Conservation (phyloP, 1,140 invertebrate species). For the Ceratina calcarata region DNA sequence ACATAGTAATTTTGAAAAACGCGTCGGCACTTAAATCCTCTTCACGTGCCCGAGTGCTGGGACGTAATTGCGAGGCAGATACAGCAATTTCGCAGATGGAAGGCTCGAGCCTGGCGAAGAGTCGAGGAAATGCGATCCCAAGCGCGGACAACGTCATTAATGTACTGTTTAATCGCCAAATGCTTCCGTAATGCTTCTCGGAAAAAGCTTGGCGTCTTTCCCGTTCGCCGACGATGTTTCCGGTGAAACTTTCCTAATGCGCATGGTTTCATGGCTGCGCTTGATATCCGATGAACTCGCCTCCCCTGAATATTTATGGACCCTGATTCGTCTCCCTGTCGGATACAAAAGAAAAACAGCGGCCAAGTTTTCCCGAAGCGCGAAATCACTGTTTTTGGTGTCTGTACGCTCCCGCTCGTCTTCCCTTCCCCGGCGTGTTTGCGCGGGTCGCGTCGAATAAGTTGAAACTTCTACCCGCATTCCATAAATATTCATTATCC, state of each 20-base stretch:
- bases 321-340: too few relatives aligned
- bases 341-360: not conserved
- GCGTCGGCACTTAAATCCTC: not conserved
- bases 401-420: not conserved
- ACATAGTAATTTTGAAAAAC: not conserved
- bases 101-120: not conserved
- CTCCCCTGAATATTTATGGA: too few relatives aligned
- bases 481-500: conserved; percentile 33
- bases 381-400: conserved; percentile 15
- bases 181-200: conserved; percentile 8
- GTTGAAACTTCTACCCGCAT: not conserved
- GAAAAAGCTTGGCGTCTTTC: not conserved
- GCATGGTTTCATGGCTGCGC: not conserved
- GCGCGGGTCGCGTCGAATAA: not conserved
- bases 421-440: not conserved
- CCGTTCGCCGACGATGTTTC: too few relatives aligned
- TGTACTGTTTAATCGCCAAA: conserved; percentile 10
- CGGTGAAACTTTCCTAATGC: not conserved
- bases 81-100: conserved; percentile 24
- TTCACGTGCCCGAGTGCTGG: too few relatives aligned
- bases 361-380: conserved; percentile 4
- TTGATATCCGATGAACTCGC: too few relatives aligned
- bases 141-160: conserved; percentile 13
- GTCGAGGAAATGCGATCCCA: not conserved
- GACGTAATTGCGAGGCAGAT: conserved; percentile 1